Conservation (phyloP, 1,140 invertebrate species). For the Bombyx mandarina region DNA sequence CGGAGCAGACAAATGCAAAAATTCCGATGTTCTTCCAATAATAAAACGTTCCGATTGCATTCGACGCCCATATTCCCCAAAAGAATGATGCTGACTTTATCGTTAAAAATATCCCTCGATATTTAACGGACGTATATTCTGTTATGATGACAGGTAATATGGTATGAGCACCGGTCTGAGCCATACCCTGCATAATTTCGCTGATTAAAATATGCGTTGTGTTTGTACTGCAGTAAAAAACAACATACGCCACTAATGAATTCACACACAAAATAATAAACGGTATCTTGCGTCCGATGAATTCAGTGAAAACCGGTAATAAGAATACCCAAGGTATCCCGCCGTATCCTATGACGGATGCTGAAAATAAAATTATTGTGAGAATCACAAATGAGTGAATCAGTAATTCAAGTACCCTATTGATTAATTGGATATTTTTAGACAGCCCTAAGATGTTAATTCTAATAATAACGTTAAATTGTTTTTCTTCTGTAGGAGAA, state of each 20-base stretch:
- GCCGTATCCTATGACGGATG: conserved; percentile 10
- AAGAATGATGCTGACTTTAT: conserved; percentile 12
- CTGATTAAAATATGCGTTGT: conserved; percentile 11
- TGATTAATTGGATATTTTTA: no score
- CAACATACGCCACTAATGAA: conserved; percentile 1
- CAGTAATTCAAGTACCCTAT: neutral
- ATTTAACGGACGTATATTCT: conserved; percentile 16
- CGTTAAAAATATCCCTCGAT: conserved; percentile 15
- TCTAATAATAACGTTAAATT: no score
- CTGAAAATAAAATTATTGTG: conserved; percentile 8
- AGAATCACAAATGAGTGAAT: neutral
- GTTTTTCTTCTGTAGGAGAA: no score
- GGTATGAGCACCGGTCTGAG: conserved; percentile 5
- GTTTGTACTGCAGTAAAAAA: conserved; percentile 10
- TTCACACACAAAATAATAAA: conserved; percentile 8
- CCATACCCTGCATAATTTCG: conserved; percentile 11
- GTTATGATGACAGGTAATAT: conserved; percentile 8
- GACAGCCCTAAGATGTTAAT: no score
- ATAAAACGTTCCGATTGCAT: conserved; percentile 16
- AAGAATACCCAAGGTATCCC: conserved; percentile 12
- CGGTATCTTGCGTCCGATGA: conserved; percentile 10
- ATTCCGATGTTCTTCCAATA: conserved; percentile 10
- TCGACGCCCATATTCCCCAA: conserved; percentile 17
- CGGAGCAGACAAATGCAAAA: conserved; percentile 7
- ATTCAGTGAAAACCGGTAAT: conserved; percentile 7